Evolutionary conservation across 2,797 vertebrate genomes (phyloP), one percentile per base, ranked within the genome.

Genomic region (Enteromius radiatus): DNA sequence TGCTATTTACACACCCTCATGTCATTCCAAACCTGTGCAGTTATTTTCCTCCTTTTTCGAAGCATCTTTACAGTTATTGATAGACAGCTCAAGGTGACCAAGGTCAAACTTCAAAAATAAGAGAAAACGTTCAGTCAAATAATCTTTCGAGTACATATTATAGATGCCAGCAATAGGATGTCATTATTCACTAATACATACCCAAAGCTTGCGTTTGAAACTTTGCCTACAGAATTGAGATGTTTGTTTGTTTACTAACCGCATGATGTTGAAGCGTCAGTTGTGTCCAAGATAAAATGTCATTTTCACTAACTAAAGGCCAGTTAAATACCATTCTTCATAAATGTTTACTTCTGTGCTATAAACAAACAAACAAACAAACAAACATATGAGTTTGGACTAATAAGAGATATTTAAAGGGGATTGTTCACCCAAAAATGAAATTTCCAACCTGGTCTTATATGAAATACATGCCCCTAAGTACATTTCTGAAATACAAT

Each of bases 61-160:
- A 74, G 31, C 5, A 54, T 36, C 19, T 54, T 33, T 49, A 21
- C 47, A 43, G 36, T 61, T 45, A 77, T 33, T 64, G 75, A 77
- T 43, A 33, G 59, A 77, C 38, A 33, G 59, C 31, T 77, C 56
- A 77, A 77, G 41, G 75, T 77, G 56, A 77, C 38, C 75, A 77
- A 56, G 10, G 21, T 28, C 36, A 61, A 61, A 8, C n/a, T 61
- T 8, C 36, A 45, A 31, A 73, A 63, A 54, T 11, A 54, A 45
- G 9, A 2, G 15, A 43, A 56, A 26, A 36, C 47, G n/a, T n/a
- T 23, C 21, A 1, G 9, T 28, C 23, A 63, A 59, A 26, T 63
- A 43, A 14, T 36, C 14, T 41, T 76, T 41, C 19, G 21, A 61
- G 23, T 23, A 0, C n/a, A 17, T 63, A 31, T 31, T 17, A 21